Base-by-base conservation (phyloP, 2,113 vertebrate genomes). In the Cebus imitator region DNA sequence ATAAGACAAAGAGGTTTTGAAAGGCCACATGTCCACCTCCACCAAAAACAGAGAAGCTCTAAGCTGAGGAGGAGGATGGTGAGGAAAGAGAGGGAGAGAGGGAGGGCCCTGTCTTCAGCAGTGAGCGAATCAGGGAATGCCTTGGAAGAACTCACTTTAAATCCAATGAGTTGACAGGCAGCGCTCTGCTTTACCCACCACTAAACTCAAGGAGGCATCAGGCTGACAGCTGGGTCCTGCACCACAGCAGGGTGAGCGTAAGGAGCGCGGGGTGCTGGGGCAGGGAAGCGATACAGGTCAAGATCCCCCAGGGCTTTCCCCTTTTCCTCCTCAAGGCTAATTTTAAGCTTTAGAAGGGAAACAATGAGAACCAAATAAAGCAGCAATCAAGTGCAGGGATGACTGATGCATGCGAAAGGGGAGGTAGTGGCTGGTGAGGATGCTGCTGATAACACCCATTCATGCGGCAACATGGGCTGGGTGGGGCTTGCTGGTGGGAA, bases 181-280 rank as follows among this genome's bases (percentile, higher is more conserved):
- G 23, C 0, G 0, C 57, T 73, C 6, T 20, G 73, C 12, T 58
- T 61, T 3, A 4, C 55, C 45, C 4, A 25, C 7, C n/a, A 27
- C 45, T 27, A n/a, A 61, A 72, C n/a, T 72, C 5, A 25, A 27
- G 30, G 43, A n/a, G 37, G 7, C 23, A 10, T 37, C 25, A 70
- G 25, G 25, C 20, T 85, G 10, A 5, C 1, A 45, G 7, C 11
- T 6, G 5, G 0, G 21, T 17, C 55, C 32, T 30, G 14, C 8
- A 70, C 5, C 4, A n/a, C 30, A 58, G 3, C 32, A 16, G 1
- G 3, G 9, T 16, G 43, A 40, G 11, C 27, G 2, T 50, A 72
- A 72, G 35, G 30, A 9, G 21, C 25, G 5, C 55, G 37, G 50
- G 4, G 3, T 21, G 12, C 17, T 13, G 14, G 37, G 14, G 8